Conservation (phyloP, 2,113 vertebrate genomes). For the Psilopogon haemacephalus region DNA sequence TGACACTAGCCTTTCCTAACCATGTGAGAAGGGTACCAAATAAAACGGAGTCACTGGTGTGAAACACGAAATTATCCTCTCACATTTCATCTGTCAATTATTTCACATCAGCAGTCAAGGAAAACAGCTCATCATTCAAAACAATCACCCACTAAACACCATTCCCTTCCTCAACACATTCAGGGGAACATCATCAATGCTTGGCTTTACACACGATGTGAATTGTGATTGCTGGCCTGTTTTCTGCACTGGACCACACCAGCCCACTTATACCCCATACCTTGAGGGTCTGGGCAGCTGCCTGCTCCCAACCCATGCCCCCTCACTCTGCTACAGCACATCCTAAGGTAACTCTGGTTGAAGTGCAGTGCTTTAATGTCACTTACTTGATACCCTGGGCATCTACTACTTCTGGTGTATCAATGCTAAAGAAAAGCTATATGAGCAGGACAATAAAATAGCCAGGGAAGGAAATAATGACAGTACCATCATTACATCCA, state of each 20-base stretch:
- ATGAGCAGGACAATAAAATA: not conserved
- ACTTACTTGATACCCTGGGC: not conserved
- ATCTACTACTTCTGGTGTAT: not conserved
- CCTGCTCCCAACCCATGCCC: accelerated
- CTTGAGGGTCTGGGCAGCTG: not conserved
- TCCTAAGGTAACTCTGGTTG: not conserved
- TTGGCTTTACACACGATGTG: not conserved
- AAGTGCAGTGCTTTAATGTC: not conserved
- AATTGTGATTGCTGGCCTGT: not conserved
- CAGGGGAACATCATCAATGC: not conserved
- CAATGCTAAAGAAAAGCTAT: not conserved
- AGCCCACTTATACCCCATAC: not conserved
- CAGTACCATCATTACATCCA: not conserved
- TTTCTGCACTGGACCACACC: not conserved
- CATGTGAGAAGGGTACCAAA: constrained; percentile 36
- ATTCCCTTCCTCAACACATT: not conserved
- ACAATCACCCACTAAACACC: constrained; percentile 24
- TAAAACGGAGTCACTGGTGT: constrained; percentile 44
- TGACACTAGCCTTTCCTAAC: not conserved
- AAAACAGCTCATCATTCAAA: constrained; percentile 65
- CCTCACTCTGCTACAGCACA: not conserved
- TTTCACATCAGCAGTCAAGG: constrained; percentile 58
- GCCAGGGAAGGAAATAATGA: not conserved
- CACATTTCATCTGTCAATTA: constrained; percentile 62
- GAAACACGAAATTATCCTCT: constrained; percentile 61